Evolutionary conservation across 2,888 invertebrate species (phyloP).

Genomic region (Drosophila borealis): DNA sequence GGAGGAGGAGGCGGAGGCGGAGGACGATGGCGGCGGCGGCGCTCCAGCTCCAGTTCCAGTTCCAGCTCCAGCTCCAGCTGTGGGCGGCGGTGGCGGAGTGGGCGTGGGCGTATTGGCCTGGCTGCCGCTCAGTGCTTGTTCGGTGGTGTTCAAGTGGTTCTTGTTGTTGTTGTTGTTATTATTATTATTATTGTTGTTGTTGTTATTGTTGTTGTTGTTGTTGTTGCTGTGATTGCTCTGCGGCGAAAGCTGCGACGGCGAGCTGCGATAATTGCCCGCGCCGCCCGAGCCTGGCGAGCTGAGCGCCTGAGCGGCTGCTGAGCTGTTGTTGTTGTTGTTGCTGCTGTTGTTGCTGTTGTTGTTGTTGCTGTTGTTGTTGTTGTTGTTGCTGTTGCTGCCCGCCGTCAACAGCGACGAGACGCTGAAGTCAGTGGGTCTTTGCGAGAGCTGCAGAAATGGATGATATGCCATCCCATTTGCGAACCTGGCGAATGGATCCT

Average conservation of each 20-base stretch:
- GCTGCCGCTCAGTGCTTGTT: conserved; percentile 43
- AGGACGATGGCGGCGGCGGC: conserved; percentile 60
- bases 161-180: conserved; percentile 56
- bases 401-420: conserved; percentile 95
- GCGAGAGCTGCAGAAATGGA: conserved; percentile 93
- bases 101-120: conserved; percentile 49
- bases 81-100: conserved; percentile 46
- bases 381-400: conserved; percentile 85
- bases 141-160: conserved; percentile 54
- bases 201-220: conserved; percentile 68
- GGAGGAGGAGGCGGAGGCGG: conserved; percentile 31
- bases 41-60: background rate
- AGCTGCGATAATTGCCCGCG: conserved; percentile 63
- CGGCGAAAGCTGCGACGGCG: conserved; percentile 81
- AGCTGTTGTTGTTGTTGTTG: conserved; percentile 37
- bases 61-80: conserved; percentile 64
- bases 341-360: conserved; percentile 56
- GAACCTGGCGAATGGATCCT: conserved; percentile 85
- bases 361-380: conserved; percentile 66
- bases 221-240: conserved; percentile 82
- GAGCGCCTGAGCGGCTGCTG: conserved; percentile 68
- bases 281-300: conserved; percentile 52
- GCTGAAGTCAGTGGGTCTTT: conserved; percentile 95
- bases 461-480: conserved; percentile 91
- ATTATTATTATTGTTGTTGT: conserved; percentile 76